These are phyloP conservation scores for Phyto melanocephala DNA, from an alignment of 2,888 invertebrate species.

Conservation along the genomic window DNA sequence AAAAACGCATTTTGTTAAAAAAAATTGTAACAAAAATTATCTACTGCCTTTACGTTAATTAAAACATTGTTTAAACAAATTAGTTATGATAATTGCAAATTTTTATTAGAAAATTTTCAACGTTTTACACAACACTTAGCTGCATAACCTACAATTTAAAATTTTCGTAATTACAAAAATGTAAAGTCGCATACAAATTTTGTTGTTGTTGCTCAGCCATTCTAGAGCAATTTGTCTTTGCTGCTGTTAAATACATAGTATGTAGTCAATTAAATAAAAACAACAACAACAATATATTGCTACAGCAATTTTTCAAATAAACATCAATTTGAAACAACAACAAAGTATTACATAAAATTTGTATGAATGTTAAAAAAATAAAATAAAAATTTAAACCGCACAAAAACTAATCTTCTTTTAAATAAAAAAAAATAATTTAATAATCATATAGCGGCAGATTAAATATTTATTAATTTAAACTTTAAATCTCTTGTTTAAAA, in stretches of 20 bases:
- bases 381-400: background rate
- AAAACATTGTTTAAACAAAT: background rate
- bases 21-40: conserved; percentile 53
- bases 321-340: conserved; percentile 22
- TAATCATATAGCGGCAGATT: too few species aligned
- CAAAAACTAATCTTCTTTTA: background rate
- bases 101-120: conserved; percentile 29
- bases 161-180: conserved; percentile 59
- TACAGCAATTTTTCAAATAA: conserved; percentile 19
- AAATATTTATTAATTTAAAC: too few species aligned
- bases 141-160: conserved; percentile 60
- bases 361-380: too few species aligned
- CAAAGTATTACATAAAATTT: conserved; percentile 56
- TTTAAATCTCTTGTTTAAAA: too few species aligned
- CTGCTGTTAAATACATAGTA: conserved; percentile 20
- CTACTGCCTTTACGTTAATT: conserved; percentile 42
- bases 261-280: conserved; percentile 30
- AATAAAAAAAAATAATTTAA: too few species aligned
- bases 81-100: conserved; percentile 9
- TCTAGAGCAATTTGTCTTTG: conserved; percentile 38
- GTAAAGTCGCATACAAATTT: background rate
- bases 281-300: background rate
- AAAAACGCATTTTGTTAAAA: too few species aligned
- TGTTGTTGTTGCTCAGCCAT: conserved; percentile 8
- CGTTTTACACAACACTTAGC: conserved; percentile 63